Percentiles rank a stretch among this genome's conserved stretches.
These are phyloP conservation scores for Urocynchramus pylzowi DNA, from an alignment of 2,113 vertebrate genomes.

Conservation along the genomic window DNA sequence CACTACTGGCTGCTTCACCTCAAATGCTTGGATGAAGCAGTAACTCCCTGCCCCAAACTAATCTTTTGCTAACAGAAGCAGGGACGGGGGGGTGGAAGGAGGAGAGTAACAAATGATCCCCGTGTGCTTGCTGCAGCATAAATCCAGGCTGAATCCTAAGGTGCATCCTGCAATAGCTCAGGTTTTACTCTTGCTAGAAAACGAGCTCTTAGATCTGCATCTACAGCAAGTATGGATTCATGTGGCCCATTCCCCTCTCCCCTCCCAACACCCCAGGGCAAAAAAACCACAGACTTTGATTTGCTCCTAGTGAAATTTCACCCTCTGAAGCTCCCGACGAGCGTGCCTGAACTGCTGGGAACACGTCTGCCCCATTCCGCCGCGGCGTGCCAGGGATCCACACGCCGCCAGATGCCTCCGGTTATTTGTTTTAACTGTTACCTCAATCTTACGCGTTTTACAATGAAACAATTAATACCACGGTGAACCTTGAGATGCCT, in stretches of 20 bases:
- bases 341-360: slow-evolving; percentile 37
- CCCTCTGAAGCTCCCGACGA: neutral
- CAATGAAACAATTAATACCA: slow-evolving; percentile 34
- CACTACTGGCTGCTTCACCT: neutral
- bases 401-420: slow-evolving; percentile 5
- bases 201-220: neutral
- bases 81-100: neutral
- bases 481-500: neutral
- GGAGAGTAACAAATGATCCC: neutral
- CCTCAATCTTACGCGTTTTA: slow-evolving; percentile 20
- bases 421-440: slow-evolving; percentile 63
- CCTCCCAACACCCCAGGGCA: neutral
- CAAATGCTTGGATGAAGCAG: neutral
- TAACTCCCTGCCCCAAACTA: neutral
- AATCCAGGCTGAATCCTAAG: neutral
- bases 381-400: neutral
- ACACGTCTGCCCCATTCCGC: slow-evolving; percentile 18
- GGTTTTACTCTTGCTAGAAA: neutral
- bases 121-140: neutral
- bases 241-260: neutral
- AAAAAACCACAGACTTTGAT: slow-evolving; percentile 17
- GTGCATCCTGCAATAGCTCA: neutral
- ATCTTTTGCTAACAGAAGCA: neutral
- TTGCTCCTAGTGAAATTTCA: slow-evolving; percentile 4
- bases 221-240: neutral